Percentiles rank a stretch among this genome's conserved stretches.
Conservation (phyloP, 2,797 vertebrate species). For the Labroides dimidiatus region DNA sequence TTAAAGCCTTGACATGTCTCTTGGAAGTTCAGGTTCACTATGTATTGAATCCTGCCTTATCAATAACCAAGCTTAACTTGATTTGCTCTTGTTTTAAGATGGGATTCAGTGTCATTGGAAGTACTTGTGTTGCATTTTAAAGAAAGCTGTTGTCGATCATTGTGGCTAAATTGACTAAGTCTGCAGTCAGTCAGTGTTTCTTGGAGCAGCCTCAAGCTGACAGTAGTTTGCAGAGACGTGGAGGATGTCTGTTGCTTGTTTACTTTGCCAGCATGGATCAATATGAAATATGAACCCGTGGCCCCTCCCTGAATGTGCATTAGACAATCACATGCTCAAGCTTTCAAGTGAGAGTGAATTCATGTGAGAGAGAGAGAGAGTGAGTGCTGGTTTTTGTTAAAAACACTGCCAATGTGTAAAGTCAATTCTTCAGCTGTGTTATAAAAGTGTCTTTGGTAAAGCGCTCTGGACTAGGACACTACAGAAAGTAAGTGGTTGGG, state of each 20-base stretch:
- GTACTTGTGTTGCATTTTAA: neutral
- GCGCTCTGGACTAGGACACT: neutral
- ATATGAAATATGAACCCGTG: constrained; percentile 67
- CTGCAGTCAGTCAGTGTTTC: neutral
- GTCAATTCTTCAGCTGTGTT: neutral
- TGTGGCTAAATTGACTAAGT: neutral
- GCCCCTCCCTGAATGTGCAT: constrained; percentile 54
- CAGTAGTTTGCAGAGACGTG: constrained; percentile 6
- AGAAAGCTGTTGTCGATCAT: neutral
- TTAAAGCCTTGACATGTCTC: neutral
- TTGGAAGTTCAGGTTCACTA: neutral
- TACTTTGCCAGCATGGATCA: constrained; percentile 55
- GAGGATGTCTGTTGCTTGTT: constrained; percentile 25
- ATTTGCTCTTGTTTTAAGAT: neutral
- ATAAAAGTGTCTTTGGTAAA: neutral
- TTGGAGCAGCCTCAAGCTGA: neutral
- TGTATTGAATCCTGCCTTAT: neutral
- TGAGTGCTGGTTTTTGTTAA: neutral
- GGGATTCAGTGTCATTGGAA: neutral
- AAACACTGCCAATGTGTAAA: neutral
- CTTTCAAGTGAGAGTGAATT: constrained; percentile 18
- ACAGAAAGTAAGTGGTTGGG: too few relatives aligned
- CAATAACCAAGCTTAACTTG: neutral
- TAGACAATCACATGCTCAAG: constrained; percentile 48
- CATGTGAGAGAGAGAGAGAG: neutral